phyloP scores from a whole-genome alignment of 2,888 invertebrate species.

The Polyommatus iphigenia region DNA sequence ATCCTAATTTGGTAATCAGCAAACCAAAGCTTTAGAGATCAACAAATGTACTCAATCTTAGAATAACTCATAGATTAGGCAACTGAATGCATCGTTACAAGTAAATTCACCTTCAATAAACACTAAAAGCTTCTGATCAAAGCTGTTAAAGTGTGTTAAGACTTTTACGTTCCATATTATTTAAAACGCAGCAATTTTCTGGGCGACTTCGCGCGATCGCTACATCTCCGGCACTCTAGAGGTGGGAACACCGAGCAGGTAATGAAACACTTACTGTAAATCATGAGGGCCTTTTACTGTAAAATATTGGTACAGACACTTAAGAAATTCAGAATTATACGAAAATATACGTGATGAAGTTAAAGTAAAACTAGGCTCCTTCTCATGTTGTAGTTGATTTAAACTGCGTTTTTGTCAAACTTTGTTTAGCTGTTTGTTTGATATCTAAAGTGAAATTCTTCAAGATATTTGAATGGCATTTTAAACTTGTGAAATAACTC shows the following conservation, averaged over 20 bases:
- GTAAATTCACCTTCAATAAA: background rate
- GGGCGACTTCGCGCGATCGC: slow-evolving; percentile 45
- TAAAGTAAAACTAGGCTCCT: background rate
- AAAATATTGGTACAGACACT: background rate
- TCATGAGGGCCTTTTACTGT: slow-evolving; percentile 14
- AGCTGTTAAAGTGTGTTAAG: background rate
- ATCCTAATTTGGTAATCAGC: too few relatives aligned
- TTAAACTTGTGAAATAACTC: too few relatives aligned
- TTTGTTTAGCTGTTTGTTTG: too few relatives aligned
- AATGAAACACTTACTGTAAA: slow-evolving; percentile 29
- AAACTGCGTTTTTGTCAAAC: too few relatives aligned
- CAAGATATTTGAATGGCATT: too few relatives aligned
- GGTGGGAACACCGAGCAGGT: slow-evolving; percentile 19
- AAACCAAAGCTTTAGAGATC: too few relatives aligned
- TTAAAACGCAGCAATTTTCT: slow-evolving; percentile 43
- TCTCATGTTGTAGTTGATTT: too few relatives aligned
- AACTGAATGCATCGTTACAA: too few relatives aligned
- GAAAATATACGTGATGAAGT: background rate
- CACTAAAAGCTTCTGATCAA: background rate
- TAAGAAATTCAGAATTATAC: background rate
- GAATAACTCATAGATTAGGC: too few relatives aligned
- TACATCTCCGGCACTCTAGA: slow-evolving; percentile 36
- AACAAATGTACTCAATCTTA: too few relatives aligned
- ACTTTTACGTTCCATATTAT: slow-evolving; percentile 18
- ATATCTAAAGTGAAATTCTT: too few relatives aligned